Evolutionary conservation across 2,888 invertebrate genomes (phyloP), one percentile per base, ranked within the genome.

Genomic region (Acheta domesticus): DNA sequence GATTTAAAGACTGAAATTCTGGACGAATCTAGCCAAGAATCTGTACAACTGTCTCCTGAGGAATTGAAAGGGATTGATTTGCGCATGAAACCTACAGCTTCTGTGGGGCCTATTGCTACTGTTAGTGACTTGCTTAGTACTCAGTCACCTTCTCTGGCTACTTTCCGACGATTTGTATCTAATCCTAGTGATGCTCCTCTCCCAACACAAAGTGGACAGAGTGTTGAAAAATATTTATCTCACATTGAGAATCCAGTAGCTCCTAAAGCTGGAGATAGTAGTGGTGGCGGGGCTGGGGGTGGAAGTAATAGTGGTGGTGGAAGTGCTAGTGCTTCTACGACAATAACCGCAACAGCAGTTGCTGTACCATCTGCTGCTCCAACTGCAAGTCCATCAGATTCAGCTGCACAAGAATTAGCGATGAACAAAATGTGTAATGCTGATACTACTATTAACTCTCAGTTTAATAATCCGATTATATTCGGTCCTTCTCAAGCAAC

Each of bases 191-290:
- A 85, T 84, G 84, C 87, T 82, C 87, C 89, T 16, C 86, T 91
- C 48, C 89, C 89, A 0, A 87, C 89, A 11, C 90, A 91, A 85
- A 90, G 89, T 82, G 91, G 87, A 12, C 90, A 90, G 85, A 90
- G 89, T 82, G 89, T 91, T 48, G 91, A 91, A 82, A 90, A 89
- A 82, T 91, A 89, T 84, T 85, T 91, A 36, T 76, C 76, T n/a
- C 76, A 50, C 14, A 62, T 79, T n/a, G 79, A 79, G 48, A 73
- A 36, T 20, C 48, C 75, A 49, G 12, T 49, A 12, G 73, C 74
- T n/a, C 14, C 62, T 14, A 62, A 62, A 62, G 62, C n/a, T 62
- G 62, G 62, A 19, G 62, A n/a, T 62, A n/a, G n/a, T 19, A 16
- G 62, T 19, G 62, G 14, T 62, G 62, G 62, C 4, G 36, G 36